phyloP scores from a whole-genome alignment of 2,113 vertebrate species.

The Stomatorhinus ivindoensis region DNA sequence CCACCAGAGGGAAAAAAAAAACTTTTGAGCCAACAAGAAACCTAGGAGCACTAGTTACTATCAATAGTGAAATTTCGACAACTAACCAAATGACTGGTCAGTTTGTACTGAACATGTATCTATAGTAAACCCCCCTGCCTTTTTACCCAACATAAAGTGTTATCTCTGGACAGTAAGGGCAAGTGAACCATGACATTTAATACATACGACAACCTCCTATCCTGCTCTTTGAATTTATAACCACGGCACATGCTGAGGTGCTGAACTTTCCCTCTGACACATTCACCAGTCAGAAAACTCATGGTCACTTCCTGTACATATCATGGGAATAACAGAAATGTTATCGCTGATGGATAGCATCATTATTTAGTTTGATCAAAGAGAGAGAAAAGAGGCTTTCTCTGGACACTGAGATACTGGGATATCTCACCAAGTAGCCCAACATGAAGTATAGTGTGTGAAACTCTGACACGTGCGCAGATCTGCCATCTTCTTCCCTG shows the following conservation, averaged over 20 bases:
- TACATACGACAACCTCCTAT: constrained; percentile 14
- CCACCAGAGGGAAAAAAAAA: not conserved
- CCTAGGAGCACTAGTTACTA: constrained; percentile 40
- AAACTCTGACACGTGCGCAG: not conserved
- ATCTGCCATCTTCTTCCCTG: not conserved
- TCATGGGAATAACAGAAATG: not conserved
- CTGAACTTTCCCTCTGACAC: constrained; percentile 33
- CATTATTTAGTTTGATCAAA: not conserved
- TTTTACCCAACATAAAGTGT: constrained; percentile 32
- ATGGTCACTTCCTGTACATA: not conserved
- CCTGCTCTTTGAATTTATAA: constrained; percentile 41
- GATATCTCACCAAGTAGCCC: not conserved
- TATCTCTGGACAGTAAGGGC: constrained; percentile 20
- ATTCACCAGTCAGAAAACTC: constrained; percentile 26
- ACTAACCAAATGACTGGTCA: not conserved
- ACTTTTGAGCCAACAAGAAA: constrained; percentile 24
- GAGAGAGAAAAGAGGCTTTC: not conserved
- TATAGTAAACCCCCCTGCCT: constrained; percentile 39
- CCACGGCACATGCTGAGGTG: constrained; percentile 43
- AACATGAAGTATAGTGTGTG: not conserved
- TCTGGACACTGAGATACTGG: not conserved
- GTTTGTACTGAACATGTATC: constrained; percentile 35
- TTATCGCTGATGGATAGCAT: not conserved
- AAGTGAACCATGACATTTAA: constrained; percentile 11
- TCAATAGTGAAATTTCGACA: constrained; percentile 36